These are phyloP conservation scores for Camelus bactrianus DNA, from an alignment of 2,113 vertebrate genomes.

Conservation along the genomic window DNA sequence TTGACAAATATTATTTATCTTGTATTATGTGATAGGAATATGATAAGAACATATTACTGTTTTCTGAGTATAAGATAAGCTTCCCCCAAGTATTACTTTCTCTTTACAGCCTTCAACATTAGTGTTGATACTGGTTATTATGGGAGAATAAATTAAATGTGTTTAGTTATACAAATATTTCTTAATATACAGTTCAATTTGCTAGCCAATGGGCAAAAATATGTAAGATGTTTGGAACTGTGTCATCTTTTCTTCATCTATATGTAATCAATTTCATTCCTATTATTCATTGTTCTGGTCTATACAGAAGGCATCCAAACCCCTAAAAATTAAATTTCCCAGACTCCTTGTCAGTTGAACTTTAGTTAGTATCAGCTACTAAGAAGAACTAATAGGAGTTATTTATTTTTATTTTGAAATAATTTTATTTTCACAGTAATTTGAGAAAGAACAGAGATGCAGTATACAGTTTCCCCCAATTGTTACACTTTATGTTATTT, in stretches of 20 bases:
- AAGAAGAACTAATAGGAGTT: neutral
- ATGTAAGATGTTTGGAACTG: neutral
- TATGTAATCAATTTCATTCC: neutral
- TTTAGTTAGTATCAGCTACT: neutral
- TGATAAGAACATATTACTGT: neutral
- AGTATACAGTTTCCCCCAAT: neutral
- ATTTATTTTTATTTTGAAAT: neutral
- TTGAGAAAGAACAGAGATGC: neutral
- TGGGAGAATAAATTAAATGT: neutral
- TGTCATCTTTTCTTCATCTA: neutral
- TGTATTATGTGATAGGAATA: neutral
- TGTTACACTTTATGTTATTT: neutral
- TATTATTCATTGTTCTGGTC: neutral
- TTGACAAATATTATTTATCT: neutral
- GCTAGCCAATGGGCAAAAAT: neutral
- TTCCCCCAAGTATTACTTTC: neutral
- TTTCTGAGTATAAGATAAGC: neutral
- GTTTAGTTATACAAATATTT: neutral
- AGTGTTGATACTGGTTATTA: neutral
- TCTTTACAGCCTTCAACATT: neutral
- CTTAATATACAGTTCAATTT: neutral
- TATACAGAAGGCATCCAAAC: neutral
- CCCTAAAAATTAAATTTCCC: neutral
- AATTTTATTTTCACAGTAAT: neutral
- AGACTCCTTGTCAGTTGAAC: neutral